Conservation (phyloP, 2,797 vertebrate genomes). For the Semotilus atromaculatus region DNA sequence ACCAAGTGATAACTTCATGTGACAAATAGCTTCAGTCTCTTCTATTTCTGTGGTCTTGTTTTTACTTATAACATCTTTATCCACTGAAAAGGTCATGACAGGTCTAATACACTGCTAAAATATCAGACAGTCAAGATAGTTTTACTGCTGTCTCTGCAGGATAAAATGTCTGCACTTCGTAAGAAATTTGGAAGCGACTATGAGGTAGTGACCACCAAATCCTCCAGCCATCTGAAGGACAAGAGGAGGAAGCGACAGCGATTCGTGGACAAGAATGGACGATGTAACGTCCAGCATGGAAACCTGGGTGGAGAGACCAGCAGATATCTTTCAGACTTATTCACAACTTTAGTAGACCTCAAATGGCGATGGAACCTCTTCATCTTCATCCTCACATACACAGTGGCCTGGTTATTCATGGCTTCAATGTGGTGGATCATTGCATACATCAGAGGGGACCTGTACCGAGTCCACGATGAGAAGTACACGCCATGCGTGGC, state of each 20-base stretch:
- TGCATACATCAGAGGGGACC: conserved; percentile 94
- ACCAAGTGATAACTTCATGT: not conserved
- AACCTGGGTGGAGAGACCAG: conserved; percentile 97
- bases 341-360: conserved; percentile 96
- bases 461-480: conserved; percentile 90
- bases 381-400: conserved; percentile 98
- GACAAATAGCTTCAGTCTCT: not conserved
- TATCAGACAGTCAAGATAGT: not conserved
- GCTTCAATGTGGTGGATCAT: conserved; percentile 99
- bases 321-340: conserved; percentile 96
- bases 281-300: conserved; percentile 98
- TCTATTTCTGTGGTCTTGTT: not conserved
- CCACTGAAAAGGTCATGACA: conserved; percentile 9
- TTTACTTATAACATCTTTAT: not conserved
- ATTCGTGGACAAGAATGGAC: conserved; percentile 98
- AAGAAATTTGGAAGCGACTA: conserved; percentile 99
- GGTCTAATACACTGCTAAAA: conserved; percentile 1
- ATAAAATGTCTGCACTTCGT: conserved; percentile 98
- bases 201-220: conserved; percentile 98
- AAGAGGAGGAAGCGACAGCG: conserved; percentile 91
- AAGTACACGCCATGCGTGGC: conserved; percentile 98
- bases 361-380: conserved; percentile 99
- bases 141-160: conserved; percentile 68
- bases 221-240: conserved; percentile 68
- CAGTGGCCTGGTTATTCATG: conserved; percentile 98